Base-by-base conservation (phyloP, 2,113 vertebrate genomes). In the Syngnathoides biaculeatus region DNA sequence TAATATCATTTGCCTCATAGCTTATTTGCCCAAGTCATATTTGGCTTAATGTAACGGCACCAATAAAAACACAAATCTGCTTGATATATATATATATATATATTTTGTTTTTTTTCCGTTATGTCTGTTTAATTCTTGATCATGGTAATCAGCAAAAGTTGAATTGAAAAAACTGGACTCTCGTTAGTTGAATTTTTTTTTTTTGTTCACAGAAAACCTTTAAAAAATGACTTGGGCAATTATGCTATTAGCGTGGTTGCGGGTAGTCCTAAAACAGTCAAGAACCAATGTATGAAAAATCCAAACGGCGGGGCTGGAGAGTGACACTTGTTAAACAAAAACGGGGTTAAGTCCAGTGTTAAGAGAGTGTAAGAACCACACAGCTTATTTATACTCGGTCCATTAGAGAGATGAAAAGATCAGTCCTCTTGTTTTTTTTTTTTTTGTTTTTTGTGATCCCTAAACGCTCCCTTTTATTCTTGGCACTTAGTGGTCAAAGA, bases 401-500 rank as follows among this genome's bases (percentile, higher is more conserved):
- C 52, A 55, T 35, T 38, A 42, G 59, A 61, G 59, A 61, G 38
- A 30, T 19, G 17, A 27, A 38, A 61, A 22, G 60, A 43, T 22
- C 39, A 62, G 40, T 62, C 40, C 60, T 62, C 12, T 59, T 58
- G 6, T n/a, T 22, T 19, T 30, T n/a, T n/a, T n/a, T n/a, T n/a
- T n/a, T n/a, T n/a, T n/a, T n/a, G n/a, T 56, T 38, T 60, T 60
- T 60, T 7, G n/a, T 26, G 60, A 40, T 62, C 60, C 40, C 59
- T 61, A 22, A 61, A 61, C 30, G 59, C 35, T 61, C 59, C 38
- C 60, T 62, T 62, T 62, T 43, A 22, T 26, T 62, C 60, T 62
- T 26, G 60, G 60, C 60, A 62, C 60, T 62, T 62, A 62, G 40
- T 62, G 60, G 60, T 62, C 40, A 22, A 59, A 59, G 57, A 30